These are phyloP conservation scores for Brachyhypopomus gauderio DNA, from an alignment of 2,113 vertebrate species.

Conservation along the genomic window DNA sequence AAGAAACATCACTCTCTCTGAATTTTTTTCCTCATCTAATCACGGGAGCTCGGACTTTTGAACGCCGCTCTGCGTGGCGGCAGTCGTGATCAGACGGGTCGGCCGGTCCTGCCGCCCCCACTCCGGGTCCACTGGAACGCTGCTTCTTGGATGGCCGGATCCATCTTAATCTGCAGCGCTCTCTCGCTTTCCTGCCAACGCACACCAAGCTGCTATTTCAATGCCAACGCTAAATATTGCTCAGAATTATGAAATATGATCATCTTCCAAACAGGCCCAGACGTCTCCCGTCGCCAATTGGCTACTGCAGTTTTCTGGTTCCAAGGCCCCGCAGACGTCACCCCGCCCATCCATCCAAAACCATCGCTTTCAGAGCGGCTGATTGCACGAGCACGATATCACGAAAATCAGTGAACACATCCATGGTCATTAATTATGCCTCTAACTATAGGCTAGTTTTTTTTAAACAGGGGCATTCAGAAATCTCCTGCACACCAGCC, in stretches of 20 bases:
- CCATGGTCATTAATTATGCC: slow-evolving; percentile 73
- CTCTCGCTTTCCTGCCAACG: slow-evolving; percentile 49
- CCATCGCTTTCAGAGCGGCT: slow-evolving; percentile 46
- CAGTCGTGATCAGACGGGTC: slow-evolving; percentile 15
- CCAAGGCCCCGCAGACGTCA: slow-evolving; percentile 28
- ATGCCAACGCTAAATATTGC: slow-evolving; percentile 53
- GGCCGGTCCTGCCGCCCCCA: slow-evolving; percentile 16
- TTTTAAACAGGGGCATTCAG: slow-evolving; percentile 67
- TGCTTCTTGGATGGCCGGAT: slow-evolving; percentile 55
- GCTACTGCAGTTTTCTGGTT: slow-evolving; percentile 23
- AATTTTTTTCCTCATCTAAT: background rate
- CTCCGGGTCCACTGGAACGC: slow-evolving; percentile 44
- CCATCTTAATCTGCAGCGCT: slow-evolving; percentile 56
- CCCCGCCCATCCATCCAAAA: slow-evolving; percentile 18
- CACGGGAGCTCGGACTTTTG: slow-evolving; percentile 39
- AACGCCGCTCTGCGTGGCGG: slow-evolving; percentile 36
- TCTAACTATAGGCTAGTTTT: slow-evolving; percentile 66
- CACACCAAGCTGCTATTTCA: slow-evolving; percentile 52
- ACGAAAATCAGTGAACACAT: slow-evolving; percentile 66
- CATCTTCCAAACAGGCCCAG: slow-evolving; percentile 62
- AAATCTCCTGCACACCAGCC: slow-evolving; percentile 63
- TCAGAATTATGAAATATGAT: slow-evolving; percentile 57
- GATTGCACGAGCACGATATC: slow-evolving; percentile 69
- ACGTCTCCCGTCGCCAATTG: slow-evolving; percentile 66
- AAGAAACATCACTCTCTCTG: background rate